These are phyloP conservation scores for Acropternis orthonyx DNA, from an alignment of 2,797 vertebrate genomes.

Conservation along the genomic window DNA sequence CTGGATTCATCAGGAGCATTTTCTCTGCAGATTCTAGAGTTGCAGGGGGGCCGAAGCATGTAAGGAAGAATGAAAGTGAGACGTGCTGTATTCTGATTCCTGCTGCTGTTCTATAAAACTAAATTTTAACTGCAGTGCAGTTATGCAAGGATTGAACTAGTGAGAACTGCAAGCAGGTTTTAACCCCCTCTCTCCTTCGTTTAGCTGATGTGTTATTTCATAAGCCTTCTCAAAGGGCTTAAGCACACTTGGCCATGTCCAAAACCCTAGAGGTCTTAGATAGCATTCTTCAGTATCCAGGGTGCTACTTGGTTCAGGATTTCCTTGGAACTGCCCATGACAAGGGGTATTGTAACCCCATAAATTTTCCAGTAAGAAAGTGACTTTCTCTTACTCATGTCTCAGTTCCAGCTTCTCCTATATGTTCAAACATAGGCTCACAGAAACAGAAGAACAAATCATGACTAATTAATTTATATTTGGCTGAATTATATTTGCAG, in stretches of 20 bases:
- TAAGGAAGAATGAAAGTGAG: neutral
- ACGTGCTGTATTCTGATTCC: neutral
- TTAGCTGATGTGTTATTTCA: neutral
- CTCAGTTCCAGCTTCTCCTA: neutral
- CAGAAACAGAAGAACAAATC: neutral
- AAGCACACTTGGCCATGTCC: neutral
- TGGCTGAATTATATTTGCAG: conserved; percentile 8
- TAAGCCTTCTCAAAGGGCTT: neutral
- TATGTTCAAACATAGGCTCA: neutral
- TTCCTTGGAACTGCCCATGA: neutral
- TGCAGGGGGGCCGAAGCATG: neutral
- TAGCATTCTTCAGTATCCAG: neutral
- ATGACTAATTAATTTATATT: conserved; percentile 9
- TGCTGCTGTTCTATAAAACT: neutral
- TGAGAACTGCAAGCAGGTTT: neutral
- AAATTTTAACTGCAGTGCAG: neutral
- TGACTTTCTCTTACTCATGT: neutral
- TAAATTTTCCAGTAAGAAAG: neutral
- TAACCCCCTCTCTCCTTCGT: neutral
- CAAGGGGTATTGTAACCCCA: neutral
- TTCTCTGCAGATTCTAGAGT: neutral
- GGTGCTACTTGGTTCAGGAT: neutral
- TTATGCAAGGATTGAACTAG: neutral
- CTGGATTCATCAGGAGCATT: neutral
- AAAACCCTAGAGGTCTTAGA: neutral